Conservation (phyloP, 2,797 vertebrate species). For the Ctenochaetus hawaiiensis region DNA sequence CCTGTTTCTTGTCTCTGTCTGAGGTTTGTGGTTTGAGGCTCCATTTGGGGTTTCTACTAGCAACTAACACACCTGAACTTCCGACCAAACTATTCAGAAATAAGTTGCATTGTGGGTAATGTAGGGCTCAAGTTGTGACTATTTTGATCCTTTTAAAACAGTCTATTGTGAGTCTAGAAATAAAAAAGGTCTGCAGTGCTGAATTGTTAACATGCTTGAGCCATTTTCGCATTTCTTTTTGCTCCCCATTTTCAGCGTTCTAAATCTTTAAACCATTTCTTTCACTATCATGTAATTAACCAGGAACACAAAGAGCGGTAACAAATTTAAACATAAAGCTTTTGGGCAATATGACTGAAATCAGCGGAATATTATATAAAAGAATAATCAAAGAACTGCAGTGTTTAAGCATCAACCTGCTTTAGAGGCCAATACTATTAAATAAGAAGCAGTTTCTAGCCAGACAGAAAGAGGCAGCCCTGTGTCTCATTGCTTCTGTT, state of each 20-base stretch:
- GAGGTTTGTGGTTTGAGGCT: neutral
- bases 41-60: neutral
- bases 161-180: too few relatives aligned
- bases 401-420: neutral
- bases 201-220: too few relatives aligned
- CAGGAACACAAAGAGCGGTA: neutral
- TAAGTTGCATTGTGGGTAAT: neutral
- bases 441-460: neutral
- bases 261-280: neutral
- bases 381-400: too few relatives aligned
- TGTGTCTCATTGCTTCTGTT: constrained; percentile 30
- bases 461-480: constrained; percentile 21
- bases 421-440: neutral
- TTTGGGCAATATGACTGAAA: neutral
- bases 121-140: neutral
- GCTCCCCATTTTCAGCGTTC: too few relatives aligned
- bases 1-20: neutral
- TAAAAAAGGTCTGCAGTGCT: too few relatives aligned
- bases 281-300: neutral
- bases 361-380: too few relatives aligned
- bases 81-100: neutral
- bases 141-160: too few relatives aligned
- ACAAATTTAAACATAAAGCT: neutral
- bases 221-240: too few relatives aligned
- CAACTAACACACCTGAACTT: neutral